These are phyloP conservation scores for Vanacampus margaritifer DNA, from an alignment of 2,113 vertebrate species.

Conservation along the genomic window DNA sequence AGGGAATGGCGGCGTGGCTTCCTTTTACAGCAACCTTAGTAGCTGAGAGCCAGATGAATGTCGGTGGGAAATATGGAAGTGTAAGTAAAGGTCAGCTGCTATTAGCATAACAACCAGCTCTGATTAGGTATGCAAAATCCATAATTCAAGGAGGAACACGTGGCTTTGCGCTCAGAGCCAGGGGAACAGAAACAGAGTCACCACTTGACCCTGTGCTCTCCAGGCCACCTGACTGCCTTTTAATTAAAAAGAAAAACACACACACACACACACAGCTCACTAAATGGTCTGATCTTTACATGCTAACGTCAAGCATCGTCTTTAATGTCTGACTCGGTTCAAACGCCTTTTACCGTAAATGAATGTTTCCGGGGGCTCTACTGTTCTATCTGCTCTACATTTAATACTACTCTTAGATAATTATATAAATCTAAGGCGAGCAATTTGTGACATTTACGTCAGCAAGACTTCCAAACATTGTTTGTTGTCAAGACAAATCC, in stretches of 20 bases:
- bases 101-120: constrained; percentile 60
- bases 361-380: constrained; percentile 10
- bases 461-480: neutral
- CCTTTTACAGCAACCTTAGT: constrained; percentile 31
- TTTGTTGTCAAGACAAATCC: constrained; percentile 7
- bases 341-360: constrained; percentile 46
- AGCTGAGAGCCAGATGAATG: constrained; percentile 49
- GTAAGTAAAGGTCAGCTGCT: constrained; percentile 65
- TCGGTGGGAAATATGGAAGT: constrained; percentile 56
- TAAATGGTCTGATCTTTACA: constrained; percentile 52
- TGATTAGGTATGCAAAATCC: constrained; percentile 65
- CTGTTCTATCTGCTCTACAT: constrained; percentile 17
- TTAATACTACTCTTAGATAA: constrained; percentile 8
- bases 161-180: constrained; percentile 33
- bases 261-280: constrained; percentile 44
- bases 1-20: constrained; percentile 30
- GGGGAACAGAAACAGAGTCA: constrained; percentile 63
- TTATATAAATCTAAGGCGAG: constrained; percentile 12
- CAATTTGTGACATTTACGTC: neutral
- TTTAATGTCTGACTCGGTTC: constrained; percentile 37
- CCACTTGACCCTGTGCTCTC: constrained; percentile 67
- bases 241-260: constrained; percentile 73
- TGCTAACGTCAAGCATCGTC: constrained; percentile 50
- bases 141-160: constrained; percentile 62
- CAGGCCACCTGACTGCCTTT: constrained; percentile 65